Conservation (phyloP, 2,113 vertebrate species). For the Anseranas semipalmata region DNA sequence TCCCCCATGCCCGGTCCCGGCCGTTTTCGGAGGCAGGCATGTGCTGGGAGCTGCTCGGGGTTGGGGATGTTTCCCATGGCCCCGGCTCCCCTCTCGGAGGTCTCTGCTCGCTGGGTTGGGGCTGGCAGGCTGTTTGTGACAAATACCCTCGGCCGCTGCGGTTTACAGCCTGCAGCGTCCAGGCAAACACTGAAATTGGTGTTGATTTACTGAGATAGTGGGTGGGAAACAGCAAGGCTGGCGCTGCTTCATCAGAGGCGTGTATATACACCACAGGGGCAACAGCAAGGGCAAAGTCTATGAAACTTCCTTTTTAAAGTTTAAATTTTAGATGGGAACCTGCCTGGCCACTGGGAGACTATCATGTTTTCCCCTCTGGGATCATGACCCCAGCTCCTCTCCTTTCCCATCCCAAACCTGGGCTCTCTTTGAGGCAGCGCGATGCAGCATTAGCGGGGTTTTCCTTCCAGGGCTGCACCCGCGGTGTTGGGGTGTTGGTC, state of each 20-base stretch:
- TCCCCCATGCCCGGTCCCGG: neutral
- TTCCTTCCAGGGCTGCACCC: neutral
- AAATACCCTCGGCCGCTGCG: fast-evolving
- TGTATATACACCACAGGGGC: neutral
- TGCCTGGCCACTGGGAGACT: neutral
- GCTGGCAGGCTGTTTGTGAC: neutral
- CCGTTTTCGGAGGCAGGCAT: neutral
- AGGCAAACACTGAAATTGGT: neutral
- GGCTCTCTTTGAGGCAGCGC: neutral
- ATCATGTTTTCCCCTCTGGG: neutral
- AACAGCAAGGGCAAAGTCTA: neutral
- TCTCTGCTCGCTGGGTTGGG: neutral
- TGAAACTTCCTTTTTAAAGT: neutral
- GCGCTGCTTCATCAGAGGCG: neutral
- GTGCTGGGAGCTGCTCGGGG: neutral
- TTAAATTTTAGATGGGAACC: neutral
- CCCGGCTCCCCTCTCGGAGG: fast-evolving
- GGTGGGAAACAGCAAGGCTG: neutral
- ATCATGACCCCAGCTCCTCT: neutral
- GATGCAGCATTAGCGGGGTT: neutral
- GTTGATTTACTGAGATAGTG: neutral
- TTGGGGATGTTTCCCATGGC: constrained; percentile 10
- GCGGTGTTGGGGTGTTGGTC: neutral
- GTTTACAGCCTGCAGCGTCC: neutral
- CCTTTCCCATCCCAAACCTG: neutral